Evolutionary conservation across 2,113 vertebrate species (phyloP).

Genomic region (Bucco capensis): DNA sequence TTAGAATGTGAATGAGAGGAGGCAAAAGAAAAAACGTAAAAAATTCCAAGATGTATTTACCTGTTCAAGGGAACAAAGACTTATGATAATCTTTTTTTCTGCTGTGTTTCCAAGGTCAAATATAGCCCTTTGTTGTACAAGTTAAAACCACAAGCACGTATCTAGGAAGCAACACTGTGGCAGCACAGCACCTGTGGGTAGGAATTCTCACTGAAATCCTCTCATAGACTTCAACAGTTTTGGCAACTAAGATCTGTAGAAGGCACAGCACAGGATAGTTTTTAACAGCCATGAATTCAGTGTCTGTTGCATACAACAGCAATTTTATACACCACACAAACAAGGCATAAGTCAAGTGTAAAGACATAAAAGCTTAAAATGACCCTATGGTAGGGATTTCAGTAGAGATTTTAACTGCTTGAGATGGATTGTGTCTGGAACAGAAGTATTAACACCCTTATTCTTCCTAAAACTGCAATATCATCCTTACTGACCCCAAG

Average conservation of each 20-base stretch:
- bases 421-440: neutral
- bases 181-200: neutral
- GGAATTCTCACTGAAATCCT: neutral
- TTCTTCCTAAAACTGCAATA: neutral
- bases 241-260: neutral
- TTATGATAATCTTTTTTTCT: neutral
- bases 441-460: constrained; percentile 7
- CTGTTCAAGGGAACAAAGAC: neutral
- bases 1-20: neutral
- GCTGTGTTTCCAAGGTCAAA: neutral
- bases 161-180: neutral
- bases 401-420: neutral
- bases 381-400: neutral
- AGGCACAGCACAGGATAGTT: neutral
- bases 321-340: neutral
- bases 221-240: neutral
- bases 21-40: neutral
- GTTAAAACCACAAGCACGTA: neutral
- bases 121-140: neutral
- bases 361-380: constrained; percentile 1
- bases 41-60: neutral
- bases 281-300: neutral
- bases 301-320: neutral
- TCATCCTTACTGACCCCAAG: neutral
- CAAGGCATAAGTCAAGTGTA: neutral